Base-by-base conservation (phyloP, 2,888 invertebrate genomes). In the Drosophila vallismaia region DNA sequence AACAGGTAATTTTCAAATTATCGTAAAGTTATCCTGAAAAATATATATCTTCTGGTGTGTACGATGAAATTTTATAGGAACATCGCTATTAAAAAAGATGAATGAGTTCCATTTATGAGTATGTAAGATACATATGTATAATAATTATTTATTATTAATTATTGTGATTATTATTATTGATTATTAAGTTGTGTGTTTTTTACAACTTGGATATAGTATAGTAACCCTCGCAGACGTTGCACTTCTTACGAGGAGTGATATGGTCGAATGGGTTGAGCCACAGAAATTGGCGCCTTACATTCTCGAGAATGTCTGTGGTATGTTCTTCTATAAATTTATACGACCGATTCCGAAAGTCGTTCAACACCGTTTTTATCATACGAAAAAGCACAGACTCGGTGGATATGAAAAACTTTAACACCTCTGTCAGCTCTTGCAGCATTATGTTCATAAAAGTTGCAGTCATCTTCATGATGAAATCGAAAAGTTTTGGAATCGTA, bases 371-470 rank as follows among this genome's bases (percentile, higher is more conserved):
- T 10, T 19, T 33, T 3, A 81, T 24, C 3, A 89, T 78, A 19
- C 57, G 58, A 51, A 62, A 82, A 3, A 90, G 59, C 28, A 89
- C 74, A 7, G 77, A 76, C 60, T 89, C 90, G 0, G 88, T 70
- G 0, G 80, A 46, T 14, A 89, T 79, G 44, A 40, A 79, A 19
- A 77, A 59, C 19, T 46, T 38, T 5, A 89, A 49, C 36, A 36
- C 9, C 0, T 14, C 3, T 3, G 67, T 40, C 3, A 89, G 53
- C 0, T 76, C 48, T 0, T 71, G 26, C 28, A 76, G 33, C 4
- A 66, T 33, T 0, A 12, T 19, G 3, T 66, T 36, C 29, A 89
- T 74, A 36, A 89, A 88, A 0, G 14, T 19, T 4, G 68, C 9
- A 1, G 80, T 56, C 24, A 89, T 8, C 0, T 64, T 54, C 10